Base-by-base conservation (phyloP, 2,113 vertebrate species). In the Peromyscus californicus region DNA sequence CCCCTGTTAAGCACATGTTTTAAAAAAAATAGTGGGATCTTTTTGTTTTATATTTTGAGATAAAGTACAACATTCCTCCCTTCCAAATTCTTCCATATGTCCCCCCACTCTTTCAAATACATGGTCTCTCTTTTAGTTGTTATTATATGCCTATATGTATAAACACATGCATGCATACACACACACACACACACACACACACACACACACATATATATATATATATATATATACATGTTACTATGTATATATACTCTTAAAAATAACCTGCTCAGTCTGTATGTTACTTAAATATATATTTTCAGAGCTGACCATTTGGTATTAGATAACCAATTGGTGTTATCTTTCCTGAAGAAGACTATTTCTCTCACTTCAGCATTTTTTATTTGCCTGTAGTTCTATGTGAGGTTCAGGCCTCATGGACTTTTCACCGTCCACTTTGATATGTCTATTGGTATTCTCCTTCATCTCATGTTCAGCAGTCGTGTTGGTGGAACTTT, bases 361-460 rank as follows among this genome's bases (percentile, higher is more conserved):
- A 19, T 39, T 63, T 84, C 12, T 42, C 59, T 13, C 80, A 61
- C 13, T 29, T 31, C n/a, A 63, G n/a, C 15, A 4, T 84, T 26
- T n/a, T 15, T 42, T 42, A 63, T 12, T 17, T 84, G 3, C 59
- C 16, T 31, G 15, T 63, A 3, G 24, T 84, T 63, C 11, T 9
- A 31, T 19, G 2, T 19, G 8, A 42, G 7, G 15, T 63, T 31
- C n/a, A 19, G 59, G 59, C 15, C 4, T 42, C 59, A 42, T 10
- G 4, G 15, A 24, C 7, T 31, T 17, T 63, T 15, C n/a, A 0
- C 1, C 4, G 1, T 13, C 59, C 7, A 1, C 59, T 45, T 11
- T 45, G 57, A 29, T 29, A 16, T 0, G 1, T 8, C 80, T 12
- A 10, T 17, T 5, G 22, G 22, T 65, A 19, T 19, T 8, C 10